Base-by-base conservation (phyloP, 2,888 invertebrate genomes). In the Amphipoea lucens region DNA sequence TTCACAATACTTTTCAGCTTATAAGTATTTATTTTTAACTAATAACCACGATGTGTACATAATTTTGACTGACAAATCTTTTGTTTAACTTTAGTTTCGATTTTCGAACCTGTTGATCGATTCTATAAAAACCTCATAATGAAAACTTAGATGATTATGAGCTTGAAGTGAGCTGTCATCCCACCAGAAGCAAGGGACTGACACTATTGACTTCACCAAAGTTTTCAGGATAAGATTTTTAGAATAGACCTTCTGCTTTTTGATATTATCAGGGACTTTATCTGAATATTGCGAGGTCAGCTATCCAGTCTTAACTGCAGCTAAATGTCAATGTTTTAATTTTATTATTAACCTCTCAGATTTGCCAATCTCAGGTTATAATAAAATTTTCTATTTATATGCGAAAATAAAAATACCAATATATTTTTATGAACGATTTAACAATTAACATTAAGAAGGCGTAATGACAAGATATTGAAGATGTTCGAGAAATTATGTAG, bases 391-490 rank as follows among this genome's bases (percentile, higher is more conserved):
- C 23, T 12, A 51, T 76, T 42, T 12, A n/a, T 14, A 83, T 86
- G 84, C 87, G 87, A 88, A 88, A 86, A 88, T 87, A 88, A 87
- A 88, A 88, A 88, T 87, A 88, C 78, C 54, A 48, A 65, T 85
- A 77, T 67, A 48, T 63, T 54, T 73, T 51, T 75, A 72, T 57
- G 51, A 62, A 69, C 67, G 20, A 40, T 73, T 60, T 60, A 78
- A 72, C 84, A 78, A 82, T 80, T 68, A 81, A 78, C 81, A 81
- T 76, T 86, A 78, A 70, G 70, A 42, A 65, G 63, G 57, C 29
- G 40, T 45, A 36, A 65, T 23, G 66, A 20, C n/a, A 36, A 76
- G 40, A 1, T 42, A 48, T 54, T 70, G 23, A 57, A 57, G n/a
- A 14, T 62, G 40, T 67, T 67, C 14, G 12, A 57, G 12, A 48